A percentile compares a stretch with the other conserved stretches of the same genome.
Evolutionary conservation across 2,113 vertebrate genomes (phyloP).

Genomic region (Phrynosoma platyrhinos): DNA sequence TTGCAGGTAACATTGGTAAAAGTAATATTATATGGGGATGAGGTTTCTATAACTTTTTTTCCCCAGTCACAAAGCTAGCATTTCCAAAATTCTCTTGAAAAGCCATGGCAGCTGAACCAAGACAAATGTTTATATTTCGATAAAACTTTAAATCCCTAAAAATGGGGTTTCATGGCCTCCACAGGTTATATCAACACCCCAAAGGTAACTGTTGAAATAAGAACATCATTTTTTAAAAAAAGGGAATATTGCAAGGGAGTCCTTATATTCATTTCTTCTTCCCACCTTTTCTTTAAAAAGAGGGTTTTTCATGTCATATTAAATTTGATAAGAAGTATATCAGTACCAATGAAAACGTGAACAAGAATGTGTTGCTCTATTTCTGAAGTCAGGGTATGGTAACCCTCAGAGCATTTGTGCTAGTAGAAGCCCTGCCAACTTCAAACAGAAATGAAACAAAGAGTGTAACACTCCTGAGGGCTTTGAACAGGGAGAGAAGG

Average conservation of each 20-base stretch:
- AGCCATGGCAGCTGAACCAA: not conserved
- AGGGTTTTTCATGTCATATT: not conserved
- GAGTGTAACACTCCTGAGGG: not conserved
- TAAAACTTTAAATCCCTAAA: not conserved
- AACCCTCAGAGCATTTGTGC: not conserved
- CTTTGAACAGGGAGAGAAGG: not conserved
- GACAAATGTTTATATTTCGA: not conserved
- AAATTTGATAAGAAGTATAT: not conserved
- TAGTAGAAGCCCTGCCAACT: not conserved
- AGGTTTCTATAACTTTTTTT: not conserved
- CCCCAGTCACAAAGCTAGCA: not conserved
- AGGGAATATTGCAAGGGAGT: not conserved
- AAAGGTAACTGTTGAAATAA: not conserved
- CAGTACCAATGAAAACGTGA: not conserved
- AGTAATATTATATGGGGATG: too few relatives aligned
- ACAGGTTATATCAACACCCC: not conserved
- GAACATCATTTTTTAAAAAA: not conserved
- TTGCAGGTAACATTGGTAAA: not conserved
- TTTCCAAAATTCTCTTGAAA: not conserved
- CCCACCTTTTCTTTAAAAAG: not conserved
- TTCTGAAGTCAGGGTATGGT: not conserved
- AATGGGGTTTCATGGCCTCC: not conserved
- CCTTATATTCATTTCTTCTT: not conserved
- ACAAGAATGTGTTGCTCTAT: not conserved
- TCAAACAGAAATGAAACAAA: slow-evolving; percentile 23